Conservation (phyloP, 2,113 vertebrate genomes). For the Eupsittula cactorum region DNA sequence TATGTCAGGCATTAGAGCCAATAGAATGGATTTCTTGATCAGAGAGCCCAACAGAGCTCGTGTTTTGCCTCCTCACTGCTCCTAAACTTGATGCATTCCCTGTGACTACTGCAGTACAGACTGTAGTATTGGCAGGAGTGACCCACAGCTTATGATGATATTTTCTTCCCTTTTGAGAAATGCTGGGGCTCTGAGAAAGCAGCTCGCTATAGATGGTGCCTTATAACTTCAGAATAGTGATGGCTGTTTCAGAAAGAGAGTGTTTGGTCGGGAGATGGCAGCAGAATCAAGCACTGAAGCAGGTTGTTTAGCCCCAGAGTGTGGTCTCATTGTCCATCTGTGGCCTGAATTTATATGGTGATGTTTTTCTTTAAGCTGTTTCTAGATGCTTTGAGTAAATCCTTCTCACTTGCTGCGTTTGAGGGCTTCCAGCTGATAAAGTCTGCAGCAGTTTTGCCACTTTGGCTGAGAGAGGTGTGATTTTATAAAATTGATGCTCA, state of each 20-base stretch:
- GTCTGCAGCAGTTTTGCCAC: background rate
- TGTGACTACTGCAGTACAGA: background rate
- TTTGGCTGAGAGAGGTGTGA: background rate
- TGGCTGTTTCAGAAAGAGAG: background rate
- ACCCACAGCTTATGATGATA: background rate
- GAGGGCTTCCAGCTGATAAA: background rate
- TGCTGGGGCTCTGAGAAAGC: background rate
- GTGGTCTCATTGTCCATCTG: background rate
- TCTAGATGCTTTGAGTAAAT: constrained; percentile 10
- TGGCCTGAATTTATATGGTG: background rate
- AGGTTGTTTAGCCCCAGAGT: background rate
- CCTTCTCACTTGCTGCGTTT: background rate
- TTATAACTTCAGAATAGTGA: background rate
- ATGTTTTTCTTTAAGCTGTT: background rate
- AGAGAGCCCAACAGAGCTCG: background rate
- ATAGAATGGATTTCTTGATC: background rate
- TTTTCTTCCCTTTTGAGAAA: background rate
- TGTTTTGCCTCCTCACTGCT: background rate
- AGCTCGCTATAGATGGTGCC: background rate
- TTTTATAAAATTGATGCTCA: background rate
- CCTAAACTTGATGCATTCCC: background rate
- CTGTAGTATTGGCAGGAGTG: background rate
- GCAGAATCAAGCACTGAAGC: constrained; percentile 1
- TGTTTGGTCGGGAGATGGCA: constrained; percentile 53
- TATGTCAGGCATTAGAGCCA: background rate